These are phyloP conservation scores for Leguminivora glycinivorella DNA, from an alignment of 1,140 invertebrate species.

Conservation along the genomic window DNA sequence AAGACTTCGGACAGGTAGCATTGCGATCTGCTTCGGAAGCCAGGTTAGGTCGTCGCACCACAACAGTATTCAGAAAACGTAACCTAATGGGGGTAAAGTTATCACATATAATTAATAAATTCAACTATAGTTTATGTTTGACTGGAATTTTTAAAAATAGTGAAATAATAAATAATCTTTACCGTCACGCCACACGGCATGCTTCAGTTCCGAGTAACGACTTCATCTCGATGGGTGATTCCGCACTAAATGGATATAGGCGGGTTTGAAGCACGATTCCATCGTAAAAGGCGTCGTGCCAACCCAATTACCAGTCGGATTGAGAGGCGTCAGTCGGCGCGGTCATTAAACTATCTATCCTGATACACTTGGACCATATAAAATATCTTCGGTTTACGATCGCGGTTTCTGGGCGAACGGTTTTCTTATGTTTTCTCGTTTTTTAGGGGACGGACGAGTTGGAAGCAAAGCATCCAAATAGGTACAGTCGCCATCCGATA, in stretches of 20 bases:
- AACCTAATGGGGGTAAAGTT: too few species aligned
- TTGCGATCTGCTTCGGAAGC: too few species aligned
- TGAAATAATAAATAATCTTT: too few species aligned
- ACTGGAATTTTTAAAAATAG: too few species aligned
- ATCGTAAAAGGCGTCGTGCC: conserved; percentile 47
- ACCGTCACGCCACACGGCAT: neutral
- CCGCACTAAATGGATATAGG: conserved; percentile 29
- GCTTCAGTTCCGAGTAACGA: conserved; percentile 9
- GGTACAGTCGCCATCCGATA: too few species aligned
- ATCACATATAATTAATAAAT: too few species aligned
- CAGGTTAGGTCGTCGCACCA: too few species aligned
- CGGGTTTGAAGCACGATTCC: conserved; percentile 36
- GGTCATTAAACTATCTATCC: conserved; percentile 39
- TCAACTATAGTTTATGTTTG: too few species aligned
- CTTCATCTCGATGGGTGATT: conserved; percentile 23
- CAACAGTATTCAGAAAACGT: too few species aligned
- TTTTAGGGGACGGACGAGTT: neutral
- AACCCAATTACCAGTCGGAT: conserved; percentile 45
- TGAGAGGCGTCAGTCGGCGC: conserved; percentile 43
- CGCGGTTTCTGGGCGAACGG: neutral
- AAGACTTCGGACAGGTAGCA: too few species aligned
- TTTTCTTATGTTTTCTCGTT: neutral
- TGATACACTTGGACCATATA: conserved; percentile 27
- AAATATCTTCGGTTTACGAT: conserved; percentile 18
- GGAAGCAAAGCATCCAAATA: too few species aligned